Evolutionary conservation across 2,888 invertebrate species (phyloP), one percentile per base, ranked within the genome.

Genomic region (Brachypalpus laphriformis): DNA sequence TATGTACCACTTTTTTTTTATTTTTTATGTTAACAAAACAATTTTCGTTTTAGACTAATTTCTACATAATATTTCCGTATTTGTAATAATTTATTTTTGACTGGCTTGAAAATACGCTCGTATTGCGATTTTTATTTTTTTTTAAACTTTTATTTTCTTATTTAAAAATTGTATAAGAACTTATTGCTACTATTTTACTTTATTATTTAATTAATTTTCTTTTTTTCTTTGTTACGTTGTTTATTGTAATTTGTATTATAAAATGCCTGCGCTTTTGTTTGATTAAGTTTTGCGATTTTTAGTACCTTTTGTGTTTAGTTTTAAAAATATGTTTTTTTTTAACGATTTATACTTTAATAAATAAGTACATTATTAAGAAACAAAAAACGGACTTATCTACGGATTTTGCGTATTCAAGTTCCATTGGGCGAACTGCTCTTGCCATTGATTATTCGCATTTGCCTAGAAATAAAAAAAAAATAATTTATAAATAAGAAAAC

Each of bases 401-500:
- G 75, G 85, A 56, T 89, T 91, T 88, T 91, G 92, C 76, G 90
- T 89, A 87, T 92, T 92, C 75, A 92, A 90, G 88, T 91, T 92
- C 92, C 92, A 92, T 88, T 91, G 92, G 86, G 92, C 91, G 87
- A 92, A 92, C 87, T 92, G 91, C 86, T 92, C 92, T 88, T 92
- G 92, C 92, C 92, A 92, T 87, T 92, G 92, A 88, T 89, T 92
- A 91, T 90, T 92, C 89, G 90, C 89, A 90, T 92, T 92, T 89
- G 89, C 89, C 92, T 91, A 87, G 1, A 90, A 89, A 25, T 61
- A 25, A 72, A n/a, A 70, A 51, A 78, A 49, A 22, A 25, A 78
- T 34, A 75, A 28, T 71, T 25, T 51, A 76, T 40, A 34, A 8
- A 6, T 1, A 34, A 9, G 25, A 4, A 25, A 25, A 25, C 25